Evolutionary conservation across 2,888 invertebrate species (phyloP).

Genomic region (Incurvaria masculella): DNA sequence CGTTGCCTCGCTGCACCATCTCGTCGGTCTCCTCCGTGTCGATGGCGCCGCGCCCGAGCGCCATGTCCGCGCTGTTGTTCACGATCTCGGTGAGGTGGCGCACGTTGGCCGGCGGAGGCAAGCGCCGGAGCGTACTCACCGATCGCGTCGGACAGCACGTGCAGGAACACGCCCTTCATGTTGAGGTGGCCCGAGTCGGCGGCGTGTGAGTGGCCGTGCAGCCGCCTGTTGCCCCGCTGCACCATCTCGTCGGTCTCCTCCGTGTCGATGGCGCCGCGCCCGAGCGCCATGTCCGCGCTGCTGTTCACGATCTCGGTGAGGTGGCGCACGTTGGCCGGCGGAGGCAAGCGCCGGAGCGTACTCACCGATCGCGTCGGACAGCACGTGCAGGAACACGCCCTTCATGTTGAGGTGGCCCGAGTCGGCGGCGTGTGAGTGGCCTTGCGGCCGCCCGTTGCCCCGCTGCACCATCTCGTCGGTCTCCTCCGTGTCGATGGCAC

Average conservation of each 20-base stretch:
- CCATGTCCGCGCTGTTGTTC: conserved; percentile 49
- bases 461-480: conserved; percentile 49
- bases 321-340: conserved; percentile 45
- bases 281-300: conserved; percentile 47
- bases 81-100: conserved; percentile 45
- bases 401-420: conserved; percentile 96
- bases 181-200: conserved; percentile 84
- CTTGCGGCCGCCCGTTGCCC: conserved; percentile 26
- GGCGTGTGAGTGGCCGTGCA: conserved; percentile 28
- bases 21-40: conserved; percentile 46
- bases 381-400: conserved; percentile 97
- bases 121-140: conserved; percentile 56
- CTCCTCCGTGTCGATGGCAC: conserved; percentile 42
- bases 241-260: conserved; percentile 52
- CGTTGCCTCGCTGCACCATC: conserved; percentile 41
- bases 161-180: conserved; percentile 99
- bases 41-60: conserved; percentile 41
- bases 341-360: conserved; percentile 27
- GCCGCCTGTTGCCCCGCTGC: no score
- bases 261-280: conserved; percentile 40
- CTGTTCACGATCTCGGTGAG: conserved; percentile 48
- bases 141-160: conserved; percentile 94
- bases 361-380: conserved; percentile 94
- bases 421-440: conserved; percentile 44
- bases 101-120: conserved; percentile 46